Conservation (phyloP, 2,888 invertebrate species). For the Andricus quercusramuli region DNA sequence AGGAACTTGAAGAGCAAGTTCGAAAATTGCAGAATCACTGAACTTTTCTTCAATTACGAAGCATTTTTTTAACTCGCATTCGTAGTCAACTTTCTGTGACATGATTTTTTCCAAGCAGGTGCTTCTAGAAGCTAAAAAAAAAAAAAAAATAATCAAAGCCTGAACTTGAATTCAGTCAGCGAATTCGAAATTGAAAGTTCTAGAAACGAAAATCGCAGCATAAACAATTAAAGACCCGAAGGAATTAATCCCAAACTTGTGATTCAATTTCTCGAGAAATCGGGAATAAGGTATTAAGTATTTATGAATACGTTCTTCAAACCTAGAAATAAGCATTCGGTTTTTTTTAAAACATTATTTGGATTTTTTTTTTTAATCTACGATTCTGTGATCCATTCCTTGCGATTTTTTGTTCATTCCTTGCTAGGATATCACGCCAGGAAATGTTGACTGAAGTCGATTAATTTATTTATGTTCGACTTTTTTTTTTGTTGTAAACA, state of each 20-base stretch:
- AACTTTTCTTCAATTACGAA: slow-evolving; percentile 16
- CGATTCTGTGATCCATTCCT: slow-evolving; percentile 53
- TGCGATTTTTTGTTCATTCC: slow-evolving; percentile 49
- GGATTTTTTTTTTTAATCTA: slow-evolving; percentile 42
- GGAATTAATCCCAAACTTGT: slow-evolving; percentile 18
- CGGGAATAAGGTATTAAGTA: slow-evolving; percentile 3
- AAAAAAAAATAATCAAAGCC: not conserved
- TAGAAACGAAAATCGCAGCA: not conserved
- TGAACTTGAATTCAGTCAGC: not conserved
- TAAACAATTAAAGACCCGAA: not conserved
- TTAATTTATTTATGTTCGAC: not conserved
- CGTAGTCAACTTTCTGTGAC: not conserved
- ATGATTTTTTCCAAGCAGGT: not conserved
- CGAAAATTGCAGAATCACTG: slow-evolving; percentile 81
- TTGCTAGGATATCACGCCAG: slow-evolving; percentile 19
- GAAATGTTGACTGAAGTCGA: slow-evolving; percentile 35
- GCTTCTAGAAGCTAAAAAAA: not conserved
- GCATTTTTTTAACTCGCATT: slow-evolving; percentile 21
- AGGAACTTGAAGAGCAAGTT: slow-evolving; percentile 89
- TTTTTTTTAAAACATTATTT: not conserved
- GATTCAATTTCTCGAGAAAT: slow-evolving; percentile 6
- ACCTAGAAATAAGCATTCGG: slow-evolving; percentile 15
- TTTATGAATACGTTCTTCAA: not conserved
- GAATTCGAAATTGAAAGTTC: not conserved
- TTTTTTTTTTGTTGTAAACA: not conserved